Evolutionary conservation across 2,888 invertebrate genomes (phyloP).

Genomic region (Nymphalis polychloros): DNA sequence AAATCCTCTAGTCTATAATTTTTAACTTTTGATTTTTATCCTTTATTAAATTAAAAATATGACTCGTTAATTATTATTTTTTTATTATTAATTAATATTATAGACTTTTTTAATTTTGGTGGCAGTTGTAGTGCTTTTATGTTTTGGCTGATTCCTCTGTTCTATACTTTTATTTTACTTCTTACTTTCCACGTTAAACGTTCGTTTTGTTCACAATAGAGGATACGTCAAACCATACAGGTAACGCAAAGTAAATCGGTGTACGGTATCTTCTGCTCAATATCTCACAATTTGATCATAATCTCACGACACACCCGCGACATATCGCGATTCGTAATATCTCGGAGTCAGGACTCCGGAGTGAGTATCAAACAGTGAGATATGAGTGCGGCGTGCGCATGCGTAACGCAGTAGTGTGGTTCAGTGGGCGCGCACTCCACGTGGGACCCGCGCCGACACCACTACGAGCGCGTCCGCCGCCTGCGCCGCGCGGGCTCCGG

Average conservation of each 20-base stretch:
- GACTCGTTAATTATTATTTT: neutral
- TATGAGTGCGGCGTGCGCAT: constrained; percentile 77
- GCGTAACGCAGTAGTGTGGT: constrained; percentile 80
- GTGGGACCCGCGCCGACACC: constrained; percentile 94
- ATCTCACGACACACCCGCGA: no score
- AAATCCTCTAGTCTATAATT: no score
- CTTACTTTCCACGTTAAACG: constrained; percentile 13
- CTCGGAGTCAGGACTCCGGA: no score
- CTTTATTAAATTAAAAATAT: neutral
- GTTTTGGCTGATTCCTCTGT: constrained; percentile 39
- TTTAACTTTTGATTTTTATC: neutral
- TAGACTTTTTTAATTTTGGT: constrained; percentile 29
- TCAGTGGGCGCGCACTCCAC: constrained; percentile 85
- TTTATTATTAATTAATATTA: neutral
- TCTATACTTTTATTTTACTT: constrained; percentile 16
- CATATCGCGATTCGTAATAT: no score
- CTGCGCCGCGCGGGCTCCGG: constrained; percentile 85
- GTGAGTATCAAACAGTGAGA: neutral
- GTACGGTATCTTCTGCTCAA: constrained; percentile 23
- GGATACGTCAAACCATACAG: constrained; percentile 44
- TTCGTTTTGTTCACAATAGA: constrained; percentile 17
- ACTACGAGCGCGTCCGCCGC: constrained; percentile 92
- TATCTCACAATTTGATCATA: constrained; percentile 24
- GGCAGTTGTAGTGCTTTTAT: constrained; percentile 35
- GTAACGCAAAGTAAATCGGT: constrained; percentile 35